phyloP scores from a whole-genome alignment of 1,140 invertebrate genomes.

The Paraescarpia echinospica region DNA sequence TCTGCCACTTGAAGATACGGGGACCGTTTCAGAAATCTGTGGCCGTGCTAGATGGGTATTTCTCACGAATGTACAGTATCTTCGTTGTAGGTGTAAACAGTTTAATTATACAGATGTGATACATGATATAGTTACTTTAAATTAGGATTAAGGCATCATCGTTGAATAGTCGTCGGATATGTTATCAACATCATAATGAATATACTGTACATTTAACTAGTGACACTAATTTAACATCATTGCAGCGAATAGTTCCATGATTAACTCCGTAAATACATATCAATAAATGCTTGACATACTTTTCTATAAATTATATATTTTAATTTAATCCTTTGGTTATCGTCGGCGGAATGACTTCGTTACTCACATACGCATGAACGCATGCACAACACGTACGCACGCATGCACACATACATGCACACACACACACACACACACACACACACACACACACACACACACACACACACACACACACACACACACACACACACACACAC shows the following conservation, averaged over 20 bases:
- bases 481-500: constrained; percentile 31
- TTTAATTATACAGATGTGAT: background rate
- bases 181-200: background rate
- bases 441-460: background rate
- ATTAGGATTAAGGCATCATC: too few species aligned
- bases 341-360: too few species aligned
- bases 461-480: constrained; percentile 23
- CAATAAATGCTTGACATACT: too few species aligned
- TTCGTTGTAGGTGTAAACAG: background rate
- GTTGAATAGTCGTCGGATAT: background rate
- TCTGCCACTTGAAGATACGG: too few species aligned
- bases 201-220: background rate
- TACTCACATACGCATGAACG: too few species aligned
- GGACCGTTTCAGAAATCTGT: background rate
- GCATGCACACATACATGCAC: constrained; percentile 20
- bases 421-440: constrained; percentile 20
- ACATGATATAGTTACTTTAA: too few species aligned
- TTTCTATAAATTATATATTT: too few species aligned
- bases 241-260: background rate
- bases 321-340: too few species aligned
- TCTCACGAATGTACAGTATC: background rate
- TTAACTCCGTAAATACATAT: background rate
- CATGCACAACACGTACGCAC: constrained; percentile 13
- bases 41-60: background rate
- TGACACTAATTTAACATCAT: background rate